phyloP scores from a whole-genome alignment of 2,888 invertebrate genomes.

The Nephrocerus scutellatus region DNA sequence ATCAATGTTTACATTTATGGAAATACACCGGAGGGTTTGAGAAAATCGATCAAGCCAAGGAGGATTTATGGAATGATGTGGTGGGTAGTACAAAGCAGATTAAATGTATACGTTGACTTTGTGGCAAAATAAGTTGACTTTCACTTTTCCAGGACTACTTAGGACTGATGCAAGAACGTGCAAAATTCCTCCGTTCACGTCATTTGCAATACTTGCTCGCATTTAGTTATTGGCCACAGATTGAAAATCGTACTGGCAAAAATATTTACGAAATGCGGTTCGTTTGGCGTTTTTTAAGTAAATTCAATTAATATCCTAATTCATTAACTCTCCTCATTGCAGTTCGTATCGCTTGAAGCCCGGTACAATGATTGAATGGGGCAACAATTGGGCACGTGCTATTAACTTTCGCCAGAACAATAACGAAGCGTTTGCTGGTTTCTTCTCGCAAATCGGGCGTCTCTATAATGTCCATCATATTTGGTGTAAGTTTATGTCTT shows the following conservation, averaged over 20 bases:
- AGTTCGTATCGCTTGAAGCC: constrained; percentile 83
- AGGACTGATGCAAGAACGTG: constrained; percentile 66
- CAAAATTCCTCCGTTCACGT: constrained; percentile 72
- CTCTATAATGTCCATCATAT: constrained; percentile 97
- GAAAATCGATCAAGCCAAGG: constrained; percentile 72
- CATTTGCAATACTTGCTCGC: constrained; percentile 89
- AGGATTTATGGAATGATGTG: constrained; percentile 59
- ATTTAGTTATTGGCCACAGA: constrained; percentile 96
- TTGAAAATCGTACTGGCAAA: constrained; percentile 59
- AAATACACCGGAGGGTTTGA: constrained; percentile 89
- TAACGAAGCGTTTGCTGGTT: constrained; percentile 94
- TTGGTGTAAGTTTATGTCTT: constrained; percentile 75
- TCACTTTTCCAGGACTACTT: constrained; percentile 58
- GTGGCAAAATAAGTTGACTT: constrained; percentile 17
- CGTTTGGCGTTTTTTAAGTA: constrained; percentile 49
- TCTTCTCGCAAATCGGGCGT: constrained; percentile 95
- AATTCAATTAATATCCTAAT: not conserved
- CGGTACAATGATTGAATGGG: constrained; percentile 99
- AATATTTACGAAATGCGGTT: constrained; percentile 90
- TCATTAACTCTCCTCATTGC: not conserved
- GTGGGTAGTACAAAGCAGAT: no score
- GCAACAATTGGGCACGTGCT: constrained; percentile 97
- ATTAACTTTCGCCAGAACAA: constrained; percentile 83
- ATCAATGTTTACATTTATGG: constrained; percentile 96
- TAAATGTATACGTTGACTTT: not conserved